A percentile compares a stretch with the other conserved stretches of the same genome.
These are phyloP conservation scores for Coracopsis vasa DNA, from an alignment of 2,113 vertebrate species.

Conservation along the genomic window DNA sequence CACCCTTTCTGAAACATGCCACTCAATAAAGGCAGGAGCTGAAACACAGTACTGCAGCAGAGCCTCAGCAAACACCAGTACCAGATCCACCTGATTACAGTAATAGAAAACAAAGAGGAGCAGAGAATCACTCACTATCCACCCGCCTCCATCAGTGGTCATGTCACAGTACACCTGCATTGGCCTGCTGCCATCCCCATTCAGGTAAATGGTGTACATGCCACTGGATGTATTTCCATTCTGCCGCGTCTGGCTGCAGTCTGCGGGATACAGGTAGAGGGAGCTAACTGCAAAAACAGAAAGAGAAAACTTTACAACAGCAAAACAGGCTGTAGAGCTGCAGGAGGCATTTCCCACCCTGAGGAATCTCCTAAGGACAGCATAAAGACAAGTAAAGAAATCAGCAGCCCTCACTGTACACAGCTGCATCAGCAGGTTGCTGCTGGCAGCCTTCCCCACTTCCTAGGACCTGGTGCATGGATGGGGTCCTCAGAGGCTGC, in stretches of 20 bases:
- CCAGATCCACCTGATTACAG: neutral
- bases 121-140: conserved; percentile 78
- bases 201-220: conserved; percentile 80
- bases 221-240: conserved; percentile 75
- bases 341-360: neutral
- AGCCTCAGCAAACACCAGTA: neutral
- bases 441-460: neutral
- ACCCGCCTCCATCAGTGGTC: conserved; percentile 84
- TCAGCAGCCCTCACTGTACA: neutral
- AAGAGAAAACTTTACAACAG: neutral
- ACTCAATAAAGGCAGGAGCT: neutral
- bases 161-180: conserved; percentile 87
- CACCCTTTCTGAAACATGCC: neutral
- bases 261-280: conserved; percentile 76
- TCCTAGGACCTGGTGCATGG: neutral
- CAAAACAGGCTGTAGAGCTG: neutral
- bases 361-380: neutral
- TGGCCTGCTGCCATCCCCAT: conserved; percentile 64
- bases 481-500: neutral
- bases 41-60: neutral
- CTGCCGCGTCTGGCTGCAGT: conserved; percentile 83
- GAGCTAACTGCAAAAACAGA: conserved; percentile 66
- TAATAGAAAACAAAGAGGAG: neutral
- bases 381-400: neutral
- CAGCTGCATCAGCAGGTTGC: neutral